Evolutionary conservation across 2,113 vertebrate species (phyloP).

Genomic region (Malaclemys terrapin): DNA sequence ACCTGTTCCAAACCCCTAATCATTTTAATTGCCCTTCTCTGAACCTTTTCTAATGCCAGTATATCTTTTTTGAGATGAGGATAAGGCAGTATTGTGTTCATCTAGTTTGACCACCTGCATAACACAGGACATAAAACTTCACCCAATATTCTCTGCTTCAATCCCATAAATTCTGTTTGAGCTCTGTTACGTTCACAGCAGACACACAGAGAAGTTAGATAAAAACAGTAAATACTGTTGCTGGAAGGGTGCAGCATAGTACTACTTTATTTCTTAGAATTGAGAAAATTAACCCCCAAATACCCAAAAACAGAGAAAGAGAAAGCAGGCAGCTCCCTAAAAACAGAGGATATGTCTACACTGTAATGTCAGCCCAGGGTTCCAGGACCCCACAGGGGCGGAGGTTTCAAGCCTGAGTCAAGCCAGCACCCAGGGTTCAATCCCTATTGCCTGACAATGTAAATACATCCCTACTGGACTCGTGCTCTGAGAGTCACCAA

Average conservation of each 20-base stretch:
- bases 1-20: no score
- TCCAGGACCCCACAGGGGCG: not conserved
- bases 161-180: not conserved
- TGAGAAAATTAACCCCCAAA: not conserved
- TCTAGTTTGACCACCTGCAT: not conserved
- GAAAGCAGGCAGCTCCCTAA: not conserved
- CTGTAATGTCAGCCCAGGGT: no score
- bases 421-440: not conserved
- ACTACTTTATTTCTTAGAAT: not conserved
- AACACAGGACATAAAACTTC: not conserved
- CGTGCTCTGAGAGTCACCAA: not conserved
- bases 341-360: not conserved
- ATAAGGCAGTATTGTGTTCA: not conserved
- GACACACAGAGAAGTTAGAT: not conserved
- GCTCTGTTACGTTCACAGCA: not conserved
- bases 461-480: not conserved
- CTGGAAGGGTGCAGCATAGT: not conserved
- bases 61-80: no score
- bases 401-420: not conserved
- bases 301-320: not conserved
- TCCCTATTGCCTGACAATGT: not conserved
- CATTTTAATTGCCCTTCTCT: no score
- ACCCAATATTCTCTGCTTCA: not conserved
- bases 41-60: no score
- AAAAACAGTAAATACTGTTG: not conserved